These are phyloP conservation scores for Balaenoptera acutorostrata DNA, from an alignment of 2,113 vertebrate genomes.

Conservation along the genomic window DNA sequence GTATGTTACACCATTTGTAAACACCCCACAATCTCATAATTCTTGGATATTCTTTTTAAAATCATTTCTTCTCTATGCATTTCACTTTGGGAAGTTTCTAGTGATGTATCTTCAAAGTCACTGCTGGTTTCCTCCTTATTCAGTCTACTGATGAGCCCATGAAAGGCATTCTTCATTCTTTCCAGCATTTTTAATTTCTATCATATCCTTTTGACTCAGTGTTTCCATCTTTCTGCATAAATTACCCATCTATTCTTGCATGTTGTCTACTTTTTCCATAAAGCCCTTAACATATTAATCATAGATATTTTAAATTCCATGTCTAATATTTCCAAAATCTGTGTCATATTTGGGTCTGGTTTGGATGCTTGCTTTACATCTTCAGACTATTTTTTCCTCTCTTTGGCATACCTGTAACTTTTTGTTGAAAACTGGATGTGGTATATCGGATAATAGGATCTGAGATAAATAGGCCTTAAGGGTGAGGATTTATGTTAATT, in stretches of 20 bases:
- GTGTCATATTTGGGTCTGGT: not conserved
- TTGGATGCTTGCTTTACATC: not conserved
- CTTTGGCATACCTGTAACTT: not conserved
- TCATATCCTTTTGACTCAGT: not conserved
- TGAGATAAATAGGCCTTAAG: not conserved
- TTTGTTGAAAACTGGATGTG: not conserved
- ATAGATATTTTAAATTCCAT: not conserved
- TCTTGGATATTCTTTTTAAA: not conserved
- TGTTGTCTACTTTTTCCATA: not conserved
- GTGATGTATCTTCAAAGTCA: not conserved
- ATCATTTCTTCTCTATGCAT: not conserved
- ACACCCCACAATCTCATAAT: not conserved
- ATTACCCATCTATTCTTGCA: not conserved
- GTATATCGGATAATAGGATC: not conserved
- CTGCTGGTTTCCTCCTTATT: not conserved
- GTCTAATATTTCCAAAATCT: not conserved
- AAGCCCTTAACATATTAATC: not conserved
- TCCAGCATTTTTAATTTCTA: not conserved
- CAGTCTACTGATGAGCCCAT: not conserved
- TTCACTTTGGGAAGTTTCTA: not conserved
- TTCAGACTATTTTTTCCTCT: not conserved
- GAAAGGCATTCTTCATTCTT: not conserved
- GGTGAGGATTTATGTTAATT: not conserved
- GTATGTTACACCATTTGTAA: not conserved
- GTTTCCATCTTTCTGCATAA: not conserved